phyloP scores from a whole-genome alignment of 92 coral and sea anemone species.

The Micromussa lordhowensis region DNA sequence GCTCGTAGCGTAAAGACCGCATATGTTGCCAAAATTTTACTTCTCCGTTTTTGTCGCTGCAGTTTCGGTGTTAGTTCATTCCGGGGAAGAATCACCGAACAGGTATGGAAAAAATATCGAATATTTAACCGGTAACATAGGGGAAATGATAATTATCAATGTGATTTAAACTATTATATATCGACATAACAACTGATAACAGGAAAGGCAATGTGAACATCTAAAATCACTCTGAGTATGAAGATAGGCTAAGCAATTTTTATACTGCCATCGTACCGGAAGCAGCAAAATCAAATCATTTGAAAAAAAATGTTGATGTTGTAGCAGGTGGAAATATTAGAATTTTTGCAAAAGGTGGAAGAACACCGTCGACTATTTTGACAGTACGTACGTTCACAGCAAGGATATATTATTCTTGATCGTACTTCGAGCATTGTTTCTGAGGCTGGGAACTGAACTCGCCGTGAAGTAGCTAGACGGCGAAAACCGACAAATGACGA shows the following conservation, averaged over 20 bases:
- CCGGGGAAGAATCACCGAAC: not conserved
- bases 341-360: not conserved
- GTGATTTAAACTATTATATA: not conserved
- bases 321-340: not conserved
- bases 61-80: not conserved
- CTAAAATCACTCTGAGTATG: not conserved
- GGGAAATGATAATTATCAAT: not conserved
- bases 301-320: not conserved
- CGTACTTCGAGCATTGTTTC: no score
- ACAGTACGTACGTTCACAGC: not conserved
- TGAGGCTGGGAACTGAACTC: no score
- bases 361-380: not conserved
- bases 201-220: not conserved
- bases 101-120: constrained; percentile 7
- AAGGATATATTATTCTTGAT: not conserved
- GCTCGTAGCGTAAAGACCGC: not conserved
- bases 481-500: not conserved
- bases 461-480: not conserved
- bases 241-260: not conserved
- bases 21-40: constrained; percentile 4
- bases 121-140: not conserved
- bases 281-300: not conserved
- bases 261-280: not conserved
- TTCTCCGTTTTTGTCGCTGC: not conserved
- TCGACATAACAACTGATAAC: not conserved